A percentile compares a stretch with the other conserved stretches of the same genome.
These are phyloP conservation scores for Helicoverpa armigera DNA, from an alignment of 1,140 invertebrate species.

Conservation along the genomic window DNA sequence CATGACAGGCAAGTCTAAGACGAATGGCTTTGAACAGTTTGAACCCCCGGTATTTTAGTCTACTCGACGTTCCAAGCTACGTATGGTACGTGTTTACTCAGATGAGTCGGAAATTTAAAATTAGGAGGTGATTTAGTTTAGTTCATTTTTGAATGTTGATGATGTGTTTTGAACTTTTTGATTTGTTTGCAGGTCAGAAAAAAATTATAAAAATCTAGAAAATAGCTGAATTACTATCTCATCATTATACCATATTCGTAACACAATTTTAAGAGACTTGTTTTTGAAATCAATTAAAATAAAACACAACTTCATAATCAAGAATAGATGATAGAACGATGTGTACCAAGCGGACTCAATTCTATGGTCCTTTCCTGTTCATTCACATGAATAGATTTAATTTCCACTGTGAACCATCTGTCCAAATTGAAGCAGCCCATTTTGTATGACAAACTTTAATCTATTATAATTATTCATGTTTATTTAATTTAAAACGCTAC, in stretches of 20 bases:
- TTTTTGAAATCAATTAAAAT: not conserved
- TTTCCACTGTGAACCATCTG: constrained; percentile 40
- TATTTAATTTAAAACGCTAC: constrained; percentile 30
- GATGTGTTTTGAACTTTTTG: not conserved
- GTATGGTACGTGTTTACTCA: constrained; percentile 74
- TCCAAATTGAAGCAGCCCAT: constrained; percentile 30
- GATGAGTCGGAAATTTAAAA: constrained; percentile 79
- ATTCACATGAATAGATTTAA: constrained; percentile 47
- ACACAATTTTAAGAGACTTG: too few species aligned
- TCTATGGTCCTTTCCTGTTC: constrained; percentile 47
- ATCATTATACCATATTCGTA: too few species aligned
- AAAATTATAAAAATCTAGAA: not conserved
- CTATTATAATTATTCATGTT: constrained; percentile 38
- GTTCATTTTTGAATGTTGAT: constrained; percentile 13
- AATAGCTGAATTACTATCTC: too few species aligned
- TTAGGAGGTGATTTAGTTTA: constrained; percentile 64
- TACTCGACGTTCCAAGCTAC: constrained; percentile 54
- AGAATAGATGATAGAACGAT: constrained; percentile 7
- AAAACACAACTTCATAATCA: not conserved
- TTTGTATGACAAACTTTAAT: constrained; percentile 34
- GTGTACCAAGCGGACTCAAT: constrained; percentile 17
- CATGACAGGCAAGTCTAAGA: constrained; percentile 72
- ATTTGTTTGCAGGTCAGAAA: not conserved
- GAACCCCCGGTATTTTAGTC: constrained; percentile 78
- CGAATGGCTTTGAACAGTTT: constrained; percentile 42